Evolutionary conservation across 2,797 vertebrate genomes (phyloP).

Genomic region (Bovichtus diacanthus): DNA sequence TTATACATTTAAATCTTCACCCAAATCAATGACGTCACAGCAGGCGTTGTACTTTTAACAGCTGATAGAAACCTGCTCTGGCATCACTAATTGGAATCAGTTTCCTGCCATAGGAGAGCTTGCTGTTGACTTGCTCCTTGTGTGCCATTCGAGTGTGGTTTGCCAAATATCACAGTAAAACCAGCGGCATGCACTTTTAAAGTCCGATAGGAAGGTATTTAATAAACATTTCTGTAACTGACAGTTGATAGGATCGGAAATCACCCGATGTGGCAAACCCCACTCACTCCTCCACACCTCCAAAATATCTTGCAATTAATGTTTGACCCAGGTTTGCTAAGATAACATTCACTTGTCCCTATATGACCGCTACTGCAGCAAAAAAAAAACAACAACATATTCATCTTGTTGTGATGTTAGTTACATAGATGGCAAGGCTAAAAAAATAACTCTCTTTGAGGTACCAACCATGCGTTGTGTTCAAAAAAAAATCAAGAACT

Average conservation of each 20-base stretch:
- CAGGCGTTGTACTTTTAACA: slow-evolving; percentile 19
- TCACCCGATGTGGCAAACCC: not conserved
- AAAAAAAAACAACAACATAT: slow-evolving; percentile 19
- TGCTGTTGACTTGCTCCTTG: not conserved
- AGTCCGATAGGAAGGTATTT: not conserved
- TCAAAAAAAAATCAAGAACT: slow-evolving; percentile 32
- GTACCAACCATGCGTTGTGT: slow-evolving; percentile 48
- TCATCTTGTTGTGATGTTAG: slow-evolving; percentile 16
- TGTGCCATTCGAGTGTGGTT: not conserved
- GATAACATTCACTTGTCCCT: slow-evolving; percentile 72
- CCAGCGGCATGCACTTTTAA: not conserved
- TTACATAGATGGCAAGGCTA: slow-evolving; percentile 47
- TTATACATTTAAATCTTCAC: not conserved
- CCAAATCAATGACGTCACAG: slow-evolving; percentile 22
- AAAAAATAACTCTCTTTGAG: slow-evolving; percentile 58
- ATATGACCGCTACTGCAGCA: slow-evolving; percentile 48
- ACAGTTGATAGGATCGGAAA: slow-evolving; percentile 1
- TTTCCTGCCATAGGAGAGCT: not conserved
- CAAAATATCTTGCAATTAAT: not conserved
- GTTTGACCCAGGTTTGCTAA: slow-evolving; percentile 50
- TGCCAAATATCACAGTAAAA: slow-evolving; percentile 3
- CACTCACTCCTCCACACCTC: not conserved
- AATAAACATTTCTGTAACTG: slow-evolving; percentile 1
- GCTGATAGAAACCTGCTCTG: slow-evolving; percentile 16
- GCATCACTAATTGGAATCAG: slow-evolving; percentile 18